Evolutionary conservation across 2,888 invertebrate species (phyloP), one percentile per base, ranked within the genome.

Genomic region (Diachrysia chrysitis): DNA sequence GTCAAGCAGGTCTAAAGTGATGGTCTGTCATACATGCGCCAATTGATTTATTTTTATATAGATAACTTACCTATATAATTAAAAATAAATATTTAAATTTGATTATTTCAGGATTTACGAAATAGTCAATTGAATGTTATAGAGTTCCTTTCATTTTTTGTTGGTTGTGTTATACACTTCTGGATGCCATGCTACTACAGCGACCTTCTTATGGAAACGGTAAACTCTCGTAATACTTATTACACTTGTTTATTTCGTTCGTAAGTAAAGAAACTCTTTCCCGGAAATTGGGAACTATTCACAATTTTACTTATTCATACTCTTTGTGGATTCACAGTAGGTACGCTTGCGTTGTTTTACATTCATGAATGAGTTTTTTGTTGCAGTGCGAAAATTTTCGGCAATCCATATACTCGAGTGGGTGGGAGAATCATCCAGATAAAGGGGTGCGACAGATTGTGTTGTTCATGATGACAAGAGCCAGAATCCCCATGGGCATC

Each of bases 131-230:
- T 91, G 1, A 90, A 89, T 58, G n/a, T n/a, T n/a, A 58, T 90
- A 21, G 93, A 94, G 69, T 93, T 92, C 66, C 78, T 87, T 9
- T 85, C 86, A 25, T 90, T 90, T 73, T 89, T 87, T 61, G 62
- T 78, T 12, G 87, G 83, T 5, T 69, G 79, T 29, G 73, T 86
- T 46, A 63, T 92, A 51, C 89, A 92, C 71, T 91, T 92, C 60
- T 89, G 85, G 62, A 83, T 91, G 58, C 94, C 93, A 0, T 93
- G 92, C 71, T 92, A 90, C 71, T 94, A 89, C 68, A 90, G 93
- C 60, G 89, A 93, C 66, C 74, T 89, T n/a, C 83, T 94, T 5
- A 89, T 92, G 85, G 91, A 92, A 74, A 89, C 85, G 86, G 94
- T 93, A 83, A 63, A 61, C 58, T 10, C n/a, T 14, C 37, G 16